Evolutionary conservation across 2,888 invertebrate genomes (phyloP), one percentile per base, ranked within the genome.

Genomic region (Psylliodes chrysocephalus): DNA sequence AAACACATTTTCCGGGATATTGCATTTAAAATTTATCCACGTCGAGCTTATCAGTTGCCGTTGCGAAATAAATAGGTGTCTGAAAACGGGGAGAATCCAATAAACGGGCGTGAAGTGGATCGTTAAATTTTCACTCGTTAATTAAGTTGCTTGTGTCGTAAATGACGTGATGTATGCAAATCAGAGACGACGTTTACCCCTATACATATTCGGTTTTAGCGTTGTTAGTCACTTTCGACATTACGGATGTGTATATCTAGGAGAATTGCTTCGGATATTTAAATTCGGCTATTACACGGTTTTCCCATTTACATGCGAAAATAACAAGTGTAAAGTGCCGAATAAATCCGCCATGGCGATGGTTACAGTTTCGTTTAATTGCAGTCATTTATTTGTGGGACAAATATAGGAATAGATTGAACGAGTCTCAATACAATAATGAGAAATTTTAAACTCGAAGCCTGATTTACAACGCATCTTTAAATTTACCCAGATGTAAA

Each of bases 111-210:
- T 63, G 61, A 61, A 63, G 56, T 56, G 52, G 54, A 56, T 67
- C 61, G 61, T 68, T 68, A 71, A 71, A 47, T 66, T 69, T 66
- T 68, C 69, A 69, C 64, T 64, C 49, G 64, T 71, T 69, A 67
- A 69, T 68, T 68, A 65, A 67, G 66, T 69, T 63, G 53, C 69
- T 67, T 68, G 67, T 70, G 63, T 71, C 70, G 65, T 63, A 66
- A 67, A 68, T 65, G 68, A 63, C 62, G 67, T 67, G 68, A 72
- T 67, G 60, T 70, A 72, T 49, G 49, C 49, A 49, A 49, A 49
- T 49, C 30, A 28, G 49, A 49, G 17, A 59, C 49, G 49, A 42
- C 49, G 59, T 59, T 57, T 65, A 61, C 61, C 61, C 65, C 62
- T 60, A 22, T 30, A 60, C 14, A 30, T 44, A 59, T 59, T 59